Percentiles rank a stretch among this genome's conserved stretches.
These are phyloP conservation scores for Nyleta sp. DNA, from an alignment of 2,888 invertebrate species.

Conservation along the genomic window DNA sequence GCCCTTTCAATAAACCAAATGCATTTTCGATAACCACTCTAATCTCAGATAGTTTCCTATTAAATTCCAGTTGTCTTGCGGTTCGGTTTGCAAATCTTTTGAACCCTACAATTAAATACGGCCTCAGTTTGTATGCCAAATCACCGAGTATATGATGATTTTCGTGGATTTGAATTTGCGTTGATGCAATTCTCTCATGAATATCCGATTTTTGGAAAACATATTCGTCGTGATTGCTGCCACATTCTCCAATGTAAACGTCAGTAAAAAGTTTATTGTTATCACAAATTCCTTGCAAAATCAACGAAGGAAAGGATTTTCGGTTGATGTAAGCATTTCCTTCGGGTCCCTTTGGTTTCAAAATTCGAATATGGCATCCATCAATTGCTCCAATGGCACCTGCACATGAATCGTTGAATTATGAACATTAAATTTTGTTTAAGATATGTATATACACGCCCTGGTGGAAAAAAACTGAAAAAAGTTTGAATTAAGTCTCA, in stretches of 20 bases:
- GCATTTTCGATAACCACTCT: conserved; percentile 15
- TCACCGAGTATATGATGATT: conserved; percentile 42
- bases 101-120: conserved; percentile 8
- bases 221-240: conserved; percentile 38
- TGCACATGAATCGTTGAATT: conserved; percentile 4
- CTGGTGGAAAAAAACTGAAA: no score
- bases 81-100: conserved; percentile 35
- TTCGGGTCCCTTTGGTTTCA: conserved; percentile 16
- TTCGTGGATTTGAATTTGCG: background rate
- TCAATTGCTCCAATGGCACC: conserved; percentile 26
- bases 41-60: conserved; percentile 25
- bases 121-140: conserved; percentile 31
- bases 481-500: no score
- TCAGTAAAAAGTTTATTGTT: conserved; percentile 37
- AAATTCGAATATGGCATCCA: conserved; percentile 25
- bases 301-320: conserved; percentile 26
- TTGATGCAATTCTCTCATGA: background rate
- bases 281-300: conserved; percentile 30
- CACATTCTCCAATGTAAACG: conserved; percentile 37
- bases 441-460: no score
- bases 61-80: conserved; percentile 13
- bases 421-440: no score
- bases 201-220: conserved; percentile 29
- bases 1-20: no score
- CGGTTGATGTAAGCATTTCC: conserved; percentile 30